Base-by-base conservation (phyloP, 1,140 invertebrate species). In the Drosophila parvula region DNA sequence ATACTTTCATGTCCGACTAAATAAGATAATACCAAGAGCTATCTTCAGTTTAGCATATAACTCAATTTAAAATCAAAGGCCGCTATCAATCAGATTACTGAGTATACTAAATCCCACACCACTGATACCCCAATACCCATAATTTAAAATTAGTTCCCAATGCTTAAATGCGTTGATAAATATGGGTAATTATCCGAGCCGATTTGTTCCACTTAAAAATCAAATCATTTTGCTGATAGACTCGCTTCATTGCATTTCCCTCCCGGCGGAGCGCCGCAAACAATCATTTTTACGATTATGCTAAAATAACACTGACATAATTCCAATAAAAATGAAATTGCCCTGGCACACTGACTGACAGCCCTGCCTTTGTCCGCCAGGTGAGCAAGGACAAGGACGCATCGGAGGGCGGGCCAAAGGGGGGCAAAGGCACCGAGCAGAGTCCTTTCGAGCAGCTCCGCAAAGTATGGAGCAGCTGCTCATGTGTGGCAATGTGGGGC, bases 281-380 rank as follows among this genome's bases (percentile, higher is more conserved):
- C 44, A 76, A 79, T 67, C 60, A 73, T 73, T 80, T 84, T 73
- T 57, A 79, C 59, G 62, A 74, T 78, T 81, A 65, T 79, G 65
- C 60, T 55, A 74, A 70, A 78, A 70, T 78, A 62, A 78, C 64
- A 73, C 76, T 64, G 74, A 78, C 67, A 71, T 73, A 78, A 78
- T 78, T 64, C 67, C 67, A 78, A 78, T 73, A 78, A 78, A 78
- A 63, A 32, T 57, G 56, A 78, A 78, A 79, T 64, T 63, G 56
- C 51, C 64, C 57, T 40, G 47, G 56, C 73, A 77, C 74, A 68
- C 55, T 53, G 74, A 67, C 74, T 77, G 73, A 61, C 78, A 64
- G 48, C 47, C 61, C 56, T 61, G 62, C 53, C 51, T 69, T 69
- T 62, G 55, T 62, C 51, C 63, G 58, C 34, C 45, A 68, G 74